Percentiles rank a stretch among this genome's conserved stretches.
Evolutionary conservation across 2,113 vertebrate species (phyloP).

Genomic region (Apodemus sylvaticus): DNA sequence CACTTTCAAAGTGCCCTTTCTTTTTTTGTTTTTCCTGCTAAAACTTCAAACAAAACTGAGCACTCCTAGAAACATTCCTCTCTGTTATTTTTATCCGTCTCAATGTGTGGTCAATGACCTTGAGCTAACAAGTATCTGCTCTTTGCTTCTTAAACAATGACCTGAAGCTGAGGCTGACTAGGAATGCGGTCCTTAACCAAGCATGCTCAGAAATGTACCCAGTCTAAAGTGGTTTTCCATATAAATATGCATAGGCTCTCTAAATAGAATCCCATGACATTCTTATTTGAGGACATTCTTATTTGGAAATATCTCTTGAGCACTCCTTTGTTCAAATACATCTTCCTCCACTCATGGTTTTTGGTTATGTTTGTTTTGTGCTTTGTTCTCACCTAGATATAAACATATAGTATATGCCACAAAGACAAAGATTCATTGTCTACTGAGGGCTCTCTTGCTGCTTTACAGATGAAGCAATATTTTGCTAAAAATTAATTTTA

Average conservation of each 20-base stretch:
- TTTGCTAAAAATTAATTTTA: not conserved
- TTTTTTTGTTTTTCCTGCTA: too few species aligned
- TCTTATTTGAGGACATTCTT: not conserved
- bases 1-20: not conserved
- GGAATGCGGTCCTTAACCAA: not conserved
- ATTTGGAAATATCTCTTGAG: not conserved
- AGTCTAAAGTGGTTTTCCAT: not conserved
- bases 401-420: not conserved
- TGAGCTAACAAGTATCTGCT: not conserved
- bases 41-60: not conserved
- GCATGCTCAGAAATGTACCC: not conserved
- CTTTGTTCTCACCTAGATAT: not conserved
- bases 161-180: not conserved
- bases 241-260: not conserved
- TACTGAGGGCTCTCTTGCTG: not conserved
- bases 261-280: not conserved
- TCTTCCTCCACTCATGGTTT: not conserved
- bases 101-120: not conserved
- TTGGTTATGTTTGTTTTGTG: not conserved
- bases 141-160: not conserved
- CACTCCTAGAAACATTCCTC: too few species aligned
- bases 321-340: not conserved
- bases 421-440: not conserved
- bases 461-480: not conserved
- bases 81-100: not conserved